Base-by-base conservation (phyloP, 1,140 invertebrate genomes). In the Pseudomyrmex pallidus region DNA sequence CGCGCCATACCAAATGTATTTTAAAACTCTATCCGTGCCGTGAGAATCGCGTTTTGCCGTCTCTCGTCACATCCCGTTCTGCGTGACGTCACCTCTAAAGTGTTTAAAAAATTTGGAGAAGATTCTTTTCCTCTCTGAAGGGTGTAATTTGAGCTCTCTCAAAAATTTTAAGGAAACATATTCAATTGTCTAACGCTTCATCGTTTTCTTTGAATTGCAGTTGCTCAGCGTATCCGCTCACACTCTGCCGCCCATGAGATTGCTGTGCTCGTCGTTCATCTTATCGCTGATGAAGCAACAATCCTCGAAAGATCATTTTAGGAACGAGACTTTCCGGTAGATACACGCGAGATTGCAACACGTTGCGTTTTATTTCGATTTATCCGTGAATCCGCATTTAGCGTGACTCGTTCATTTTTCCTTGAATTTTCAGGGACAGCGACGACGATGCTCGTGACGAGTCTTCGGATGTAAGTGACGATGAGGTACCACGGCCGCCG, bases 181-280 rank as follows among this genome's bases (percentile, higher is more conserved):
- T 35, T 35, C 35, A 35, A 35, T 35, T 35, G 5, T 35, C 35
- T 35, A 57, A 57, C 56, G 15, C 15, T 13, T 52, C 13, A 50
- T 52, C 10, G 10, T 50, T 78, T 61, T 82, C 82, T 70, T 85
- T 76, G 4, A 35, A 35, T 95, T 95, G 86, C 90, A 95, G 95
- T 91, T 95, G 85, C 89, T 95, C 74, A 94, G 95, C 20, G 90
- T 92, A 56, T 93, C 95, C 66, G 93, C 95, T 74, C 95, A 95
- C 87, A 95, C 95, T 61, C 91, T 95, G 88, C 94, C 95, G 17
- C 93, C 95, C 20, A 93, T 95, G 93, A 94, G 92, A 85, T 85
- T 94, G 83, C 85, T 94, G 8, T 95, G 94, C 84, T 91, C 91
- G 64, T 92, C 94, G 62, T 93, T 95, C 83, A 89, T 95, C 64